Percentiles rank a stretch among this genome's conserved stretches.
phyloP scores from a whole-genome alignment of 2,888 invertebrate species.

The Volucella inanis region DNA sequence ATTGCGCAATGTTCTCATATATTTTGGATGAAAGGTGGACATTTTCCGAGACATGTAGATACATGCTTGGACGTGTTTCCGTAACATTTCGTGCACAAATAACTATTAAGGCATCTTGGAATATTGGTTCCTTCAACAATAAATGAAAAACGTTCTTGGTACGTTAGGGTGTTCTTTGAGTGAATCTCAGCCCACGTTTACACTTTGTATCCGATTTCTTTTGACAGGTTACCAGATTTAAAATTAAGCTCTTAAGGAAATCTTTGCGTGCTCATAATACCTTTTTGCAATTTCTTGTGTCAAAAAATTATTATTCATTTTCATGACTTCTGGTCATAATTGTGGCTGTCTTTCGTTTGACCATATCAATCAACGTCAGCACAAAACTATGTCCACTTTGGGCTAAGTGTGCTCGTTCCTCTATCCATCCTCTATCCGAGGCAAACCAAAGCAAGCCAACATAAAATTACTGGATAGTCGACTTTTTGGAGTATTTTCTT shows the following conservation, averaged over 20 bases:
- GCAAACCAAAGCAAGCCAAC: not conserved
- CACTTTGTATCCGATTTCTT: constrained; percentile 9
- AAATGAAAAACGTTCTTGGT: not conserved
- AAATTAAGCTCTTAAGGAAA: too few relatives aligned
- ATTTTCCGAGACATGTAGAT: not conserved
- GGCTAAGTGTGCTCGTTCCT: not conserved
- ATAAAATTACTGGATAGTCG: constrained; percentile 23
- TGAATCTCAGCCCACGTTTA: constrained; percentile 15
- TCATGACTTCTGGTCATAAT: constrained; percentile 33
- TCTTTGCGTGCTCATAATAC: not conserved
- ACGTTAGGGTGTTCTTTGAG: too few relatives aligned
- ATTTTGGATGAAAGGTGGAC: constrained; percentile 12
- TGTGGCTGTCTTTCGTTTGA: not conserved
- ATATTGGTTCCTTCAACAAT: not conserved
- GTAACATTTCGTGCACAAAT: constrained; percentile 14
- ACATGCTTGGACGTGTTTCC: constrained; percentile 44
- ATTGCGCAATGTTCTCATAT: constrained; percentile 6
- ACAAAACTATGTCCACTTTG: not conserved
- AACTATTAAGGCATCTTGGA: not conserved
- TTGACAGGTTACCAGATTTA: not conserved
- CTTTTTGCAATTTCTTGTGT: not conserved
- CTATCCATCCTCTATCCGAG: not conserved
- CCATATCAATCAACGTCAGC: constrained; percentile 11
- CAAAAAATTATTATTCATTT: not conserved
- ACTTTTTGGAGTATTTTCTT: constrained; percentile 29